Percentiles rank a stretch among this genome's conserved stretches.
phyloP scores from a whole-genome alignment of 2,888 invertebrate species.

The Cheilosia vernalis region DNA sequence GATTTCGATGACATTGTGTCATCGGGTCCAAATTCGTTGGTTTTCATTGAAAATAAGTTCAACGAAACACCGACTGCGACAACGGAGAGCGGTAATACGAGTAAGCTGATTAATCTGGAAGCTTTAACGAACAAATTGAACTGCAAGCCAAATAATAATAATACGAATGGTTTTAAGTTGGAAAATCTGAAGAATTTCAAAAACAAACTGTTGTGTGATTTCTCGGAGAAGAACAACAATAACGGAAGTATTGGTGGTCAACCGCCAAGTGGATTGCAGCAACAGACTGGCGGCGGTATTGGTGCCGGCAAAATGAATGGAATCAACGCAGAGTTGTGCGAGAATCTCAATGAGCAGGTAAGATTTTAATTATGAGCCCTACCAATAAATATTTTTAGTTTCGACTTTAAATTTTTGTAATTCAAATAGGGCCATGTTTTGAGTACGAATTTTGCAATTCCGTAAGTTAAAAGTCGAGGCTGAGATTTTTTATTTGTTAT shows the following conservation, averaged over 20 bases:
- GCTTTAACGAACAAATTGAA: conserved; percentile 81
- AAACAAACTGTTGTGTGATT: conserved; percentile 83
- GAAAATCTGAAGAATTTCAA: conserved; percentile 83
- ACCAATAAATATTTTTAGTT: no score
- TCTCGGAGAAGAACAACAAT: conserved; percentile 78
- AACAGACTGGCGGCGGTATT: conserved; percentile 34
- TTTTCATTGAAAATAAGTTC: conserved; percentile 82
- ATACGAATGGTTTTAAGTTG: conserved; percentile 82
- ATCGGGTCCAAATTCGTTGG: conserved; percentile 80
- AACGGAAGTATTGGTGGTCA: conserved; percentile 34
- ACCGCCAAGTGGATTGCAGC: conserved; percentile 25
- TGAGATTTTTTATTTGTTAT: no score
- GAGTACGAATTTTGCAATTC: no score
- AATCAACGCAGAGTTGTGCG: conserved; percentile 82
- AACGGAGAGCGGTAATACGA: conserved; percentile 34
- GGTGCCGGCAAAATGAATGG: conserved; percentile 81
- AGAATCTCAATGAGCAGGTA: conserved; percentile 84
- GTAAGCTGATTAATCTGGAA: conserved; percentile 81
- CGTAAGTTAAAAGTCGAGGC: no score
- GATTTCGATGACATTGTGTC: conserved; percentile 82
- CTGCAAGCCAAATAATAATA: conserved; percentile 82
- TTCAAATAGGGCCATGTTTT: no score
- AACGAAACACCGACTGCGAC: conserved; percentile 49
- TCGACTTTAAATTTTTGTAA: no score
- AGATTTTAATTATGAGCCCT: conserved; percentile 62